A percentile compares a stretch with the other conserved stretches of the same genome.
Conservation (phyloP, 2,797 vertebrate genomes). For the Tarsius wallacei region DNA sequence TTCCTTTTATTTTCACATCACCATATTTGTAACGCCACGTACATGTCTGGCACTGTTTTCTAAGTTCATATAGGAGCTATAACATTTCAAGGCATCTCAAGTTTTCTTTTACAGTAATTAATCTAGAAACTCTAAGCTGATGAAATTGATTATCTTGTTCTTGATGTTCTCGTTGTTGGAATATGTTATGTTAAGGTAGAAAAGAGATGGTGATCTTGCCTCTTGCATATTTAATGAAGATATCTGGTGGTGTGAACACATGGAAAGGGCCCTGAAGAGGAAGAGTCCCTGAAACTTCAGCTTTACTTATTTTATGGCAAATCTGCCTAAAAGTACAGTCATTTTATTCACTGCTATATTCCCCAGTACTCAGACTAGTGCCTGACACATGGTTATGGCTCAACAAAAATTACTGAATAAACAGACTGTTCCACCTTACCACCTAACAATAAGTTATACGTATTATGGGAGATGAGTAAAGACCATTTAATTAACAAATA, state of each 20-base stretch:
- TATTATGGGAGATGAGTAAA: neutral
- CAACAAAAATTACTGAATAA: neutral
- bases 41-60: neutral
- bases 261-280: neutral
- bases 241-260: neutral
- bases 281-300: neutral
- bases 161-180: neutral
- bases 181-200: neutral
- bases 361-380: neutral
- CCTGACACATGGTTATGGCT: neutral
- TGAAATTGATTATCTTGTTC: neutral
- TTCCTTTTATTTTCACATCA: constrained; percentile 7
- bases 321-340: neutral
- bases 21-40: neutral
- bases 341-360: neutral
- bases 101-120: constrained; percentile 19
- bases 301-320: neutral
- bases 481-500: neutral
- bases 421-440: neutral
- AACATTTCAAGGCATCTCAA: neutral
- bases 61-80: neutral
- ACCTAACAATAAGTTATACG: neutral
- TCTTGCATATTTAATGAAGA: neutral
- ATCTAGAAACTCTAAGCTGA: neutral
- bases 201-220: neutral